Percentiles rank a stretch among this genome's conserved stretches.
Evolutionary conservation across 37 sponge, comb jelly and placozoan genomes (phyloP).

Genomic region (Axinella damicornis): DNA sequence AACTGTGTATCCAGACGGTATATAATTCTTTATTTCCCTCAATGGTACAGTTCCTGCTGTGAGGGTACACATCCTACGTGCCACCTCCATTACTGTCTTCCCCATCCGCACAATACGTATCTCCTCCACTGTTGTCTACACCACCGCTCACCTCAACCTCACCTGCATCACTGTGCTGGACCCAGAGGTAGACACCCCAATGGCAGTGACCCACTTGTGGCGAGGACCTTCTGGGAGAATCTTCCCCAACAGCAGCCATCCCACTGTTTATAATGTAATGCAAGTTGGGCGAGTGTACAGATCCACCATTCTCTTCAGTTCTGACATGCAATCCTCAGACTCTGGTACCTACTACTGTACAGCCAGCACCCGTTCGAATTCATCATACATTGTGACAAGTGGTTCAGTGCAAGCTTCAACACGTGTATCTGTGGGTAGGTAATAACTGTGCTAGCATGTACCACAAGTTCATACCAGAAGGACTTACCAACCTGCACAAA

Average conservation of each 20-base stretch:
- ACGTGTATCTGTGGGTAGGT: not conserved
- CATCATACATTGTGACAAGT: not conserved
- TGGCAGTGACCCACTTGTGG: constrained; percentile 5
- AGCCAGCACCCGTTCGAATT: not conserved
- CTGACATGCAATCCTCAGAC: not conserved
- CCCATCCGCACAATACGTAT: too few species aligned
- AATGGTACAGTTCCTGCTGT: constrained; percentile 21
- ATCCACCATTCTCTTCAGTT: too few species aligned
- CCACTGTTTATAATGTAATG: too few species aligned
- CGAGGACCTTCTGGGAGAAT: not conserved
- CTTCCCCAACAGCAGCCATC: too few species aligned
- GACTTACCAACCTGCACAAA: too few species aligned
- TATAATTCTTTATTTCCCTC: not conserved
- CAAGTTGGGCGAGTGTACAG: too few species aligned
- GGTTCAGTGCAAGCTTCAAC: not conserved
- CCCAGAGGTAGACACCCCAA: constrained; percentile 4
- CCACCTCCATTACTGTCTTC: too few species aligned
- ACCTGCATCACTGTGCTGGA: constrained; percentile 16
- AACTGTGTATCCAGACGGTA: too few species aligned
- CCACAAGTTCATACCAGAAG: too few species aligned
- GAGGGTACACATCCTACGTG: not conserved
- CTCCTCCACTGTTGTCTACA: constrained; percentile 5
- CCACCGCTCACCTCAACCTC: not conserved
- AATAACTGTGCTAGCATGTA: too few species aligned
- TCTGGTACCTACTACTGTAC: not conserved